Conservation (phyloP, 2,797 vertebrate species). For the Etheostoma nigrum region DNA sequence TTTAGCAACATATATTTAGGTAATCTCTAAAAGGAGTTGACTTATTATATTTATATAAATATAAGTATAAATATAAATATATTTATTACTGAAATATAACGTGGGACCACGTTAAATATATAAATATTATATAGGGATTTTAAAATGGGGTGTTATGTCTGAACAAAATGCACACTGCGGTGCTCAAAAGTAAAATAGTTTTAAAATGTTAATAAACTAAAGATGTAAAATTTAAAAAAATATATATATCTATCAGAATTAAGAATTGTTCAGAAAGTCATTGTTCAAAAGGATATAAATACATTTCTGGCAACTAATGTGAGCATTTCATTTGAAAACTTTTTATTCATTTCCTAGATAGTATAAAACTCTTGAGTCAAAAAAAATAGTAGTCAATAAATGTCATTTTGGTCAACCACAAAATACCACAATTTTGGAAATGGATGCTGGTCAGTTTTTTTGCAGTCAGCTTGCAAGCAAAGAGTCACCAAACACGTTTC, state of each 20-base stretch:
- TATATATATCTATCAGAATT: background rate
- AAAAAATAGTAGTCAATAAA: background rate
- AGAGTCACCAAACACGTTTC: constrained; percentile 90
- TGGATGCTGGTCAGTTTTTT: background rate
- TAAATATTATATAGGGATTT: background rate
- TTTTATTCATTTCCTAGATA: constrained; percentile 9
- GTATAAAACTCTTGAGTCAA: constrained; percentile 15
- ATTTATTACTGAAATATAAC: background rate
- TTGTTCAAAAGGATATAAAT: constrained; percentile 29
- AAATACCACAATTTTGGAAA: background rate
- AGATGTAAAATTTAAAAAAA: background rate
- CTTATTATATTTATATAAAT: background rate
- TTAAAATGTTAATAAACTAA: background rate
- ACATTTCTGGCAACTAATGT: background rate
- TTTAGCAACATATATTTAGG: background rate
- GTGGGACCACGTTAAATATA: background rate
- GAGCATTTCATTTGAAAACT: background rate
- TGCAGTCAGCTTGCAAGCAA: constrained; percentile 78
- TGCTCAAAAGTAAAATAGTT: background rate
- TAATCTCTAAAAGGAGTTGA: background rate
- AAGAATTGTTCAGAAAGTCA: background rate
- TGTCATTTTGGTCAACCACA: accelerated
- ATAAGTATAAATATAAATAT: too few relatives aligned
- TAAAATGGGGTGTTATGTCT: background rate
- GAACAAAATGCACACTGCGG: background rate